Conservation (phyloP, 2,888 invertebrate genomes). For the Griposia aprilina region DNA sequence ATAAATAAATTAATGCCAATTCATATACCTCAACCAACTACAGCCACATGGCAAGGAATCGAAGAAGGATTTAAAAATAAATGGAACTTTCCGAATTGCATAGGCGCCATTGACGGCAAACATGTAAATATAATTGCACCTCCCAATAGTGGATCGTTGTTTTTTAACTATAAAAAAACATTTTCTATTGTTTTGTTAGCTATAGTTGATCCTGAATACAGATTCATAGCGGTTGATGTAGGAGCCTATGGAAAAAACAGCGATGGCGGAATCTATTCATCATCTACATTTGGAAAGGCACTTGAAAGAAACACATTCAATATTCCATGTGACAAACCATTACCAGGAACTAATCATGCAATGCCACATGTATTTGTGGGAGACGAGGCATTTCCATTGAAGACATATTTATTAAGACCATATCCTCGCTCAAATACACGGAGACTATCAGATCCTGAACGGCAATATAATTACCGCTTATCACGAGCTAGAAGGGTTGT, state of each 20-base stretch:
- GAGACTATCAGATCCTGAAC: conserved; percentile 58
- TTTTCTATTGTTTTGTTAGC: conserved; percentile 46
- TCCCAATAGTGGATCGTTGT: conserved; percentile 38
- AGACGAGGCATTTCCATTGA: conserved; percentile 60
- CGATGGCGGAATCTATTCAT: conserved; percentile 66
- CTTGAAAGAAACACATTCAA: conserved; percentile 50
- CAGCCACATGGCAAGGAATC: conserved; percentile 43
- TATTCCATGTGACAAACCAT: conserved; percentile 61
- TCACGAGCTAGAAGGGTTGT: conserved; percentile 55
- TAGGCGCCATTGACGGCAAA: conserved; percentile 53
- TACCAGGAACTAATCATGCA: conserved; percentile 61
- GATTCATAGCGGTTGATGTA: conserved; percentile 66
- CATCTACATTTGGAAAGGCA: conserved; percentile 48
- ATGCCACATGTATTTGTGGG: conserved; percentile 68
- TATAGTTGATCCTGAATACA: conserved; percentile 44
- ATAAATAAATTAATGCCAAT: conserved; percentile 61
- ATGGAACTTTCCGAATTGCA: conserved; percentile 55
- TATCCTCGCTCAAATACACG: conserved; percentile 49
- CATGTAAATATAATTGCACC: conserved; percentile 52
- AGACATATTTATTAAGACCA: conserved; percentile 60
- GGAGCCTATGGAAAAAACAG: conserved; percentile 70
- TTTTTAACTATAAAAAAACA: conserved; percentile 46
- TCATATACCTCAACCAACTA: conserved; percentile 54
- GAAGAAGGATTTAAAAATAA: conserved; percentile 50
- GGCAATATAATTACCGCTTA: conserved; percentile 62